Conservation (phyloP, 92 coral and sea anemone species). For the Virgularia gustaviana region DNA sequence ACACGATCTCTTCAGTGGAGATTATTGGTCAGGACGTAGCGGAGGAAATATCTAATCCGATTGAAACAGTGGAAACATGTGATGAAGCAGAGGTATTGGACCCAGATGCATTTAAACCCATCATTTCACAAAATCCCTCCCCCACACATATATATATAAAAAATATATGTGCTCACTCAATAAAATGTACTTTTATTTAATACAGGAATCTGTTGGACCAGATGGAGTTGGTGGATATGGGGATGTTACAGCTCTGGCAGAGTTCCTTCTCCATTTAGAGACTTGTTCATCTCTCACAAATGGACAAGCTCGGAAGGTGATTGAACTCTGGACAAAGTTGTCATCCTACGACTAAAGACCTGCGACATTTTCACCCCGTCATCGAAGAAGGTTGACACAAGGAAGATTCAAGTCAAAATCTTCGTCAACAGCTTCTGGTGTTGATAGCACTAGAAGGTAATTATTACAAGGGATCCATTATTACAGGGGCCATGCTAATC, state of each 20-base stretch:
- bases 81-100: not conserved
- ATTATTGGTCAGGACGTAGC: not conserved
- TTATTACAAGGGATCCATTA: not conserved
- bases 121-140: not conserved
- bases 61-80: too few relatives aligned
- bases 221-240: constrained; percentile 1
- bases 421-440: constrained; percentile 2
- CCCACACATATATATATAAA: not conserved
- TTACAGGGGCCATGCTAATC: constrained; percentile 58
- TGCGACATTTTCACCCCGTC: constrained; percentile 33
- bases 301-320: constrained; percentile 29
- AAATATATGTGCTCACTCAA: not conserved
- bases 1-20: not conserved
- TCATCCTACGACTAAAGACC: constrained; percentile 23
- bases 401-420: constrained; percentile 50
- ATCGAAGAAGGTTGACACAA: constrained; percentile 25
- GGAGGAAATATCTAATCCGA: not conserved
- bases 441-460: constrained; percentile 21
- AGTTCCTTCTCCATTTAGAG: constrained; percentile 36
- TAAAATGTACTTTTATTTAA: not conserved
- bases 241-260: constrained; percentile 33
- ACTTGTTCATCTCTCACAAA: constrained; percentile 21
- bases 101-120: not conserved
- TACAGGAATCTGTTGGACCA: constrained; percentile 1
- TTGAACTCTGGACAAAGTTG: constrained; percentile 36